phyloP scores from a whole-genome alignment of 2,888 invertebrate species.

The Biston betularia region DNA sequence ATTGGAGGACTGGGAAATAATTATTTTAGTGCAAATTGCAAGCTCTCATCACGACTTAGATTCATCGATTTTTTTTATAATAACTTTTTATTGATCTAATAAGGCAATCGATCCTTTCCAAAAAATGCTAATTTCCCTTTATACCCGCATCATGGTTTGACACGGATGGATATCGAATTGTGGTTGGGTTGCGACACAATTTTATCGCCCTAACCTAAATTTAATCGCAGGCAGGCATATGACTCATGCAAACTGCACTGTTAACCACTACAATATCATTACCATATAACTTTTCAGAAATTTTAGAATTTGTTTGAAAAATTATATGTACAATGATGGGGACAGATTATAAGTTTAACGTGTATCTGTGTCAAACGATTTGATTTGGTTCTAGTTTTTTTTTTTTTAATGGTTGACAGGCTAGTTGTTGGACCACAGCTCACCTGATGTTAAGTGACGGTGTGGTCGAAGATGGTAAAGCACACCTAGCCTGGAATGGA shows the following conservation, averaged over 20 bases:
- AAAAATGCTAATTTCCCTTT: constrained; percentile 56
- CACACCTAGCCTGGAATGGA: no score
- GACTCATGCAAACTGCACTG: constrained; percentile 51
- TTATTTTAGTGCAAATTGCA: neutral
- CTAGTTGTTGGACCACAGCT: no score
- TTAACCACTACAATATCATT: constrained; percentile 14
- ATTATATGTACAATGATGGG: no score
- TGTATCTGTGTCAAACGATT: no score
- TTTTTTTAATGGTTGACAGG: no score
- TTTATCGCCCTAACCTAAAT: constrained; percentile 66
- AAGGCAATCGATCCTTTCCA: constrained; percentile 53
- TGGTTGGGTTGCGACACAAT: constrained; percentile 61
- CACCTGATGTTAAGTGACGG: no score
- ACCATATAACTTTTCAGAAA: neutral
- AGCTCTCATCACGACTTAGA: no score
- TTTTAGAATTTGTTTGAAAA: neutral
- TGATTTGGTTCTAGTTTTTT: no score
- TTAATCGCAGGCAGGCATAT: constrained; percentile 60
- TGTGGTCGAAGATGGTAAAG: no score
- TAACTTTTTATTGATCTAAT: neutral
- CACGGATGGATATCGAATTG: constrained; percentile 60
- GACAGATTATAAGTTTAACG: no score
- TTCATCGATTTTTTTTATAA: neutral
- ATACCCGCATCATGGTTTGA: constrained; percentile 68
- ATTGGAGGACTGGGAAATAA: no score